Percentiles rank a stretch among this genome's conserved stretches.
Conservation (phyloP, 2,888 invertebrate genomes). For the Diabrotica balteata region DNA sequence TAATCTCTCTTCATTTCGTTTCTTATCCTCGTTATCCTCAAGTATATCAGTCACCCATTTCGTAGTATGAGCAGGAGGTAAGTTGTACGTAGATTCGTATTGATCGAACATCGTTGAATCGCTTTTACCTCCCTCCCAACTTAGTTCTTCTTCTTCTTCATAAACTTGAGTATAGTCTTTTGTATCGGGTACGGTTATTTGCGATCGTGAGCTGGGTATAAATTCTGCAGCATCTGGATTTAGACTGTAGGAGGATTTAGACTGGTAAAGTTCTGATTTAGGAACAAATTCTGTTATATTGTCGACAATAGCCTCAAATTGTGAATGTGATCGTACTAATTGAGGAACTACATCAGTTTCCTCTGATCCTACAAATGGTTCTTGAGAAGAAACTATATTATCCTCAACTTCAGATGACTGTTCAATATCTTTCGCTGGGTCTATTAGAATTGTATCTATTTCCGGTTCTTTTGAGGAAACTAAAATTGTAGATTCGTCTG, state of each 20-base stretch:
- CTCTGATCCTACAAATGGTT: neutral
- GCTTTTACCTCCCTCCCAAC: slow-evolving; percentile 46
- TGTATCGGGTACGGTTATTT: slow-evolving; percentile 22
- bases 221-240: slow-evolving; percentile 59
- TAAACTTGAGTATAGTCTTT: slow-evolving; percentile 26
- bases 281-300: slow-evolving; percentile 54
- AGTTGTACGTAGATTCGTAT: slow-evolving; percentile 47
- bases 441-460: too few species aligned
- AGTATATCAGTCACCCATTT: slow-evolving; percentile 55
- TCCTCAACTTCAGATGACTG: too few species aligned
- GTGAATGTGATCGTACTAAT: slow-evolving; percentile 35
- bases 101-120: slow-evolving; percentile 44
- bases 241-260: slow-evolving; percentile 39
- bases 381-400: too few species aligned
- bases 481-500: too few species aligned
- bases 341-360: neutral
- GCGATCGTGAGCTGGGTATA: slow-evolving; percentile 50
- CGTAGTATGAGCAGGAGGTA: slow-evolving; percentile 52
- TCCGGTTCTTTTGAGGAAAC: too few species aligned
- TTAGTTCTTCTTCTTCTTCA: slow-evolving; percentile 25
- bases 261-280: slow-evolving; percentile 46
- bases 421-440: too few species aligned
- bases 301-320: slow-evolving; percentile 53
- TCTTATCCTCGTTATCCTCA: slow-evolving; percentile 43
- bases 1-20: slow-evolving; percentile 34